A percentile compares a stretch with the other conserved stretches of the same genome.
Conservation (phyloP, 2,888 invertebrate species). For the Aleiodes testaceus region DNA sequence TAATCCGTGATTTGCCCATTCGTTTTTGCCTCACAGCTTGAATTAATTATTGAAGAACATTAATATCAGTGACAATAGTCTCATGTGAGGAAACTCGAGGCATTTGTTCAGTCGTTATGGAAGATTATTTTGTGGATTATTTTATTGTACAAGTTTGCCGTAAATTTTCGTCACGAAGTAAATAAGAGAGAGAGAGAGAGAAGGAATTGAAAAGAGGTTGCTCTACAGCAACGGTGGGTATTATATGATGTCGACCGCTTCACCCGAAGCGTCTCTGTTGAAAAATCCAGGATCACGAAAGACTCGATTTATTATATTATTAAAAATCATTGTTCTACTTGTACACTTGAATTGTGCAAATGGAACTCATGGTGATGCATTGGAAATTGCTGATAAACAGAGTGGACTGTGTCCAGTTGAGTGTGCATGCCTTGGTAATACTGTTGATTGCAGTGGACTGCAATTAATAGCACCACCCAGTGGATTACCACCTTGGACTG, state of each 20-base stretch:
- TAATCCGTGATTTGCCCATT: neutral
- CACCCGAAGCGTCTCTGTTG: slow-evolving; percentile 30
- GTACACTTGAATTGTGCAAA: slow-evolving; percentile 37
- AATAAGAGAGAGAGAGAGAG: neutral
- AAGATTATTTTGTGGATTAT: neutral
- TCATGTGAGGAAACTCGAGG: neutral
- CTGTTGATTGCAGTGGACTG: slow-evolving; percentile 66
- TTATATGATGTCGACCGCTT: slow-evolving; percentile 44
- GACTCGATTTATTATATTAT: neutral
- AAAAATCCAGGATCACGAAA: slow-evolving; percentile 8
- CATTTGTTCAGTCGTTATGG: neutral
- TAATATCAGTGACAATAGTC: neutral
- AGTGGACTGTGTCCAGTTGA: slow-evolving; percentile 65
- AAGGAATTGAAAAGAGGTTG: neutral
- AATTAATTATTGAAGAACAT: no score
- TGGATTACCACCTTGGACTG: slow-evolving; percentile 70
- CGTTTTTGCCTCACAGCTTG: no score
- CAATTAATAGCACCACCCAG: slow-evolving; percentile 66
- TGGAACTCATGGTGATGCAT: slow-evolving; percentile 38
- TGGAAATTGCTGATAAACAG: slow-evolving; percentile 40
- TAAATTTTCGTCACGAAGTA: slow-evolving; percentile 5
- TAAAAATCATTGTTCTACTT: neutral
- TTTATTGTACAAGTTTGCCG: neutral
- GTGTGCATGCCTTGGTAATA: slow-evolving; percentile 68
- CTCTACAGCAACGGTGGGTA: neutral